Evolutionary conservation across 1,140 invertebrate species (phyloP).

Genomic region (Zaprionus ornatus): DNA sequence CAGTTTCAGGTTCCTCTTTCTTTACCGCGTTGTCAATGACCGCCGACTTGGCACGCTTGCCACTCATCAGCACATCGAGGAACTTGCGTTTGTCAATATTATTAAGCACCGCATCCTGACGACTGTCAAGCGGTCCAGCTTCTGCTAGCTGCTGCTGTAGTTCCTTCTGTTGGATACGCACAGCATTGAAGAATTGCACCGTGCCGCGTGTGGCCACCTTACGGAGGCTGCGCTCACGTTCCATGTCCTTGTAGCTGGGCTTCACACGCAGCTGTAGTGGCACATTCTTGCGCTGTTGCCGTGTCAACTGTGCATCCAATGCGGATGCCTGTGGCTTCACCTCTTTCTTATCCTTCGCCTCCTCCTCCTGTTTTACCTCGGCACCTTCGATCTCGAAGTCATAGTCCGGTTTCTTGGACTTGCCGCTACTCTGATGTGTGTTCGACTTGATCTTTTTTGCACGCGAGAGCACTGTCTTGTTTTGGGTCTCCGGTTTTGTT

Average conservation of each 20-base stretch:
- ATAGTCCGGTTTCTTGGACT: conserved; percentile 33
- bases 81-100: conserved; percentile 92
- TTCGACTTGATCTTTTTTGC: conserved; percentile 40
- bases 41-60: conserved; percentile 86
- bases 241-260: conserved; percentile 89
- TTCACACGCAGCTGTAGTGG: conserved; percentile 89
- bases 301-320: conserved; percentile 58
- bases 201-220: conserved; percentile 96
- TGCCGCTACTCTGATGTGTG: neutral
- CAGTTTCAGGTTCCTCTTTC: conserved; percentile 84
- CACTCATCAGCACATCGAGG: conserved; percentile 92
- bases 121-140: conserved; percentile 90
- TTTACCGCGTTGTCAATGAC: conserved; percentile 85
- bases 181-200: conserved; percentile 96
- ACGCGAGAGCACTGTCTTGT: conserved; percentile 48
- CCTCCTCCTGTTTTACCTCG: conserved; percentile 84
- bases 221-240: conserved; percentile 89
- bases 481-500: conserved; percentile 47
- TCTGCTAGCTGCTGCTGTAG: conserved; percentile 89
- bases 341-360: conserved; percentile 82
- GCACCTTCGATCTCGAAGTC: conserved; percentile 85
- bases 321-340: conserved; percentile 80
- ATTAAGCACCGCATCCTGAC: conserved; percentile 92
- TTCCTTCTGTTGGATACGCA: conserved; percentile 92
- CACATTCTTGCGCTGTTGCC: conserved; percentile 84